These are phyloP conservation scores for Diadema setosum DNA, from an alignment of 35 echinoderm and acorn worm genomes.

Conservation along the genomic window DNA sequence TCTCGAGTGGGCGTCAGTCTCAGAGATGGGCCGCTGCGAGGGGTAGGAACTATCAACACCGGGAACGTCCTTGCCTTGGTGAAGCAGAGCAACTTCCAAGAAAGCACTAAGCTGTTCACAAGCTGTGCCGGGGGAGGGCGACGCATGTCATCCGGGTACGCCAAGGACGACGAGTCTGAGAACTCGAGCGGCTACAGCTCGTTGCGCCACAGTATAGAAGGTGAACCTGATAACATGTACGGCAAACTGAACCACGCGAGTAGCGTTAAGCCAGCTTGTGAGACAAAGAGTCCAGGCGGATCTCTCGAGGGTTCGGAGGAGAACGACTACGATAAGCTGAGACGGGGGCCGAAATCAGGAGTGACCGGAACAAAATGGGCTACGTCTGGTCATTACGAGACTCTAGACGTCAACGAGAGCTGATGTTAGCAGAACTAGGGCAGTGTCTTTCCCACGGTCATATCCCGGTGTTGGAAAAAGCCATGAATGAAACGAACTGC, in stretches of 20 bases:
- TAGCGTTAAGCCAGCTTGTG: background rate
- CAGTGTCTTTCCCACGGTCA: too few relatives aligned
- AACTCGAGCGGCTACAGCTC: slow-evolving; percentile 11
- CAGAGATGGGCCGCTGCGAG: background rate
- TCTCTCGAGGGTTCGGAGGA: background rate
- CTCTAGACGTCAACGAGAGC: background rate
- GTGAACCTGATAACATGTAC: background rate
- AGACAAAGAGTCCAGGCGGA: background rate
- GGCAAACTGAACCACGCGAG: background rate
- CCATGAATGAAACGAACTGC: too few relatives aligned
- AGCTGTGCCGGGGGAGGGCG: background rate
- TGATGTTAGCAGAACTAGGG: too few relatives aligned
- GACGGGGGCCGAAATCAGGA: background rate
- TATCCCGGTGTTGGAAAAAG: too few relatives aligned
- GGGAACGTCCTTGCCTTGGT: slow-evolving; percentile 1
- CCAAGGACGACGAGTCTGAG: background rate
- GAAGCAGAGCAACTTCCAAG: background rate
- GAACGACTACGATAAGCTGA: slow-evolving; percentile 11
- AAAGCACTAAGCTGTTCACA: background rate
- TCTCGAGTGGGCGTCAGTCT: background rate
- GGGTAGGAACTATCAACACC: background rate
- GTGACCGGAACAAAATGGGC: background rate
- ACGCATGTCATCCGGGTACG: background rate
- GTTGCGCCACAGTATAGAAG: background rate
- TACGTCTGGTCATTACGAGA: background rate